These are phyloP conservation scores for Peromyscus polionotus DNA, from an alignment of 2,113 vertebrate species.

Conservation along the genomic window DNA sequence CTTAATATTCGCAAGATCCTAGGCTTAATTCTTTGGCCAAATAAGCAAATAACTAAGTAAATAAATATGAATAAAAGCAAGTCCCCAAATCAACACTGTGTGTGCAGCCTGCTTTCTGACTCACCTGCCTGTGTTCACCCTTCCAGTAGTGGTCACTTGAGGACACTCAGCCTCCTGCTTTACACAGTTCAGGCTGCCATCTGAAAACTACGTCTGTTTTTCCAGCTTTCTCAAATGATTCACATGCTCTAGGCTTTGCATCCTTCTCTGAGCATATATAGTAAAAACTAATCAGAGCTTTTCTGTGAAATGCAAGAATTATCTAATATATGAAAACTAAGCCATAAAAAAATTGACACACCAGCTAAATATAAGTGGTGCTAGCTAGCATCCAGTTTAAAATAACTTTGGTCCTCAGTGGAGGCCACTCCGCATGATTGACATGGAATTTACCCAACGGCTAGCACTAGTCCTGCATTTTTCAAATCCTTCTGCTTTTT, in stretches of 20 bases:
- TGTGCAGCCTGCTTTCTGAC: background rate
- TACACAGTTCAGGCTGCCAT: background rate
- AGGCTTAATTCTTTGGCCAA: background rate
- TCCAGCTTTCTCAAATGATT: background rate
- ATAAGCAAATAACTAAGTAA: background rate
- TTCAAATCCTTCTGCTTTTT: constrained; percentile 88
- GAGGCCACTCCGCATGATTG: constrained; percentile 71
- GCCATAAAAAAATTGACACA: constrained; percentile 73
- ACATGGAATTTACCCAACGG: constrained; percentile 80
- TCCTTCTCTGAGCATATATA: background rate
- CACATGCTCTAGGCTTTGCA: background rate
- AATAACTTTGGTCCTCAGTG: constrained; percentile 77
- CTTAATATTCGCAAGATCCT: background rate
- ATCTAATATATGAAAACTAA: constrained; percentile 78
- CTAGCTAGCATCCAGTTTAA: constrained; percentile 76
- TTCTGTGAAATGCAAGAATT: constrained; percentile 72
- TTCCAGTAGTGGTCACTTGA: background rate
- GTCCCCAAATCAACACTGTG: background rate
- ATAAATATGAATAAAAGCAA: background rate
- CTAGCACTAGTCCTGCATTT: constrained; percentile 86
- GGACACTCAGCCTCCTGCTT: background rate
- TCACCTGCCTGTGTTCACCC: too few relatives aligned
- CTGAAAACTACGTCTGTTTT: background rate
- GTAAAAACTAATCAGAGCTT: constrained; percentile 55
- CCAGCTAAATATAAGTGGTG: constrained; percentile 76